phyloP scores from a whole-genome alignment of 2,888 invertebrate species.

The Caenorhabditis angaria region DNA sequence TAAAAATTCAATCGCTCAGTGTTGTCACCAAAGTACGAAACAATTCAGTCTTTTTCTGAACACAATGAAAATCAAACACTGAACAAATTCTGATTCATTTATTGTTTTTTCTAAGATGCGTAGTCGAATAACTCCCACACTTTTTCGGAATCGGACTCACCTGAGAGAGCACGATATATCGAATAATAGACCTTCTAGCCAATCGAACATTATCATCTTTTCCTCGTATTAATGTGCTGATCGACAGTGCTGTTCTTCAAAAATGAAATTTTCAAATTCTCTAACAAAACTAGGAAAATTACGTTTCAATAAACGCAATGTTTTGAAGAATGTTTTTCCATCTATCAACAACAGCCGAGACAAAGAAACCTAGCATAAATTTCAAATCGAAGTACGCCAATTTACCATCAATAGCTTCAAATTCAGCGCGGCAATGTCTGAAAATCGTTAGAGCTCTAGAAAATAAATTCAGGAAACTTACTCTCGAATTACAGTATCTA shows the following conservation, averaged over 20 bases:
- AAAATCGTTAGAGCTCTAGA: slow-evolving; percentile 16
- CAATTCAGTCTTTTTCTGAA: no score
- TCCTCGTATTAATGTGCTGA: slow-evolving; percentile 50
- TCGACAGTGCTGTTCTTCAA: slow-evolving; percentile 48
- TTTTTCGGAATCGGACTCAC: no score
- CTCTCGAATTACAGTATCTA: neutral
- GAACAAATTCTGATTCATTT: no score
- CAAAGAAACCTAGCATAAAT: slow-evolving; percentile 64
- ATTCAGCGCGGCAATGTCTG: slow-evolving; percentile 43
- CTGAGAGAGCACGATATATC: slow-evolving; percentile 46
- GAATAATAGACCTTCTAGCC: slow-evolving; percentile 47
- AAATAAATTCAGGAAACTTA: no score
- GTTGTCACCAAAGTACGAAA: no score
- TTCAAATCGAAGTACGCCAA: slow-evolving; percentile 54
- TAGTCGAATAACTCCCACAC: no score
- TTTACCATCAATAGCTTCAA: slow-evolving; percentile 36
- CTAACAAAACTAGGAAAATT: neutral
- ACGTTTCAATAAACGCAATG: slow-evolving; percentile 53
- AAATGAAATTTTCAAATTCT: neutral
- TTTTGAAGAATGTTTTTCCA: slow-evolving; percentile 51
- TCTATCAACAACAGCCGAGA: slow-evolving; percentile 54
- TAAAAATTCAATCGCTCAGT: no score
- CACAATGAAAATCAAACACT: no score
- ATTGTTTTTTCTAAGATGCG: no score
- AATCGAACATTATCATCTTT: slow-evolving; percentile 42